A percentile compares a stretch with the other conserved stretches of the same genome.
These are phyloP conservation scores for Regulus satrapa DNA, from an alignment of 2,113 vertebrate species.

Conservation along the genomic window DNA sequence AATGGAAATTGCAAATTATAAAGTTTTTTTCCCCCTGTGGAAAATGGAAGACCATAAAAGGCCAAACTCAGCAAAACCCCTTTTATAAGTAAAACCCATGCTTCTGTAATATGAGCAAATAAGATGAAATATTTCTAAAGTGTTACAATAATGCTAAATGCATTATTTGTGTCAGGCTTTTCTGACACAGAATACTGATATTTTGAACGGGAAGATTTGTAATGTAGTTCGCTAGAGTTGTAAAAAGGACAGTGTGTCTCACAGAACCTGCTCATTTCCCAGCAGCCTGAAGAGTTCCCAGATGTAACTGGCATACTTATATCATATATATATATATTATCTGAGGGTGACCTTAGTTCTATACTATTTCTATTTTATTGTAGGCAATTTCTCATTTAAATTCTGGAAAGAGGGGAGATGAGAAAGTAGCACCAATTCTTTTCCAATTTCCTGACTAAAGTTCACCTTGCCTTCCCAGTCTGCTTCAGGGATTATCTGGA, in stretches of 20 bases:
- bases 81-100: background rate
- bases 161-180: background rate
- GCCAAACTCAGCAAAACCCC: background rate
- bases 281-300: background rate
- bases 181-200: background rate
- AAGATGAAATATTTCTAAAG: background rate
- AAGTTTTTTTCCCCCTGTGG: background rate
- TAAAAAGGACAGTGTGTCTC: background rate
- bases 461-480: background rate
- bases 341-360: background rate
- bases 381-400: background rate
- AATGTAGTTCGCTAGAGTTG: background rate
- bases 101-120: background rate
- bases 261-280: background rate
- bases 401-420: background rate
- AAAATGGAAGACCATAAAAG: constrained; percentile 11
- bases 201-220: background rate
- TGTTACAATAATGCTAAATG: background rate
- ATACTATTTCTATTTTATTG: background rate
- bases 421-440: background rate
- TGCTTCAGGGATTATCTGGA: background rate
- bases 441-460: background rate
- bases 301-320: background rate
- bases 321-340: no score
- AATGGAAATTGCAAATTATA: background rate